Evolutionary conservation across 2,888 invertebrate species (phyloP).

Genomic region (Torymus auratus): DNA sequence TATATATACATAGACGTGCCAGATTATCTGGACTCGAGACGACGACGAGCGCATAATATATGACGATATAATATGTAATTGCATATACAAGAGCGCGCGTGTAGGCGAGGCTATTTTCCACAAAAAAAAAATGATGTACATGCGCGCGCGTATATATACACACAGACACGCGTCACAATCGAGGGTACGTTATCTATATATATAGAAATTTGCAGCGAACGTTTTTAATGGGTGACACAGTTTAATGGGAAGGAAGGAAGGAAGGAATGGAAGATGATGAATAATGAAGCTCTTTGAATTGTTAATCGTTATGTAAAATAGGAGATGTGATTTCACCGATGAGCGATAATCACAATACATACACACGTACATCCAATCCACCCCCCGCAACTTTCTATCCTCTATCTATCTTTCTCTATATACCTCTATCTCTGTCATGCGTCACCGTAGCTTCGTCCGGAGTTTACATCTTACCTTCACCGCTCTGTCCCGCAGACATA

Average conservation of each 20-base stretch:
- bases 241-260: conserved; percentile 5
- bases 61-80: too few relatives aligned
- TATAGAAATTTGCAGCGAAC: conserved; percentile 19
- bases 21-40: conserved; percentile 34
- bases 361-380: conserved; percentile 24
- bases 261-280: conserved; percentile 1
- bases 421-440: neutral
- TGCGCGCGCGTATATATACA: too few relatives aligned
- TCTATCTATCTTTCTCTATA: neutral
- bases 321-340: conserved; percentile 62
- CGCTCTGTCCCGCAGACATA: too few relatives aligned
- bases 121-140: too few relatives aligned
- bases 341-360: conserved; percentile 60
- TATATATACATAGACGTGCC: conserved; percentile 27
- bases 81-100: too few relatives aligned
- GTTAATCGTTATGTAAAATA: conserved; percentile 59
- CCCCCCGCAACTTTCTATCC: neutral
- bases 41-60: too few relatives aligned
- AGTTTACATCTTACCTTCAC: too few relatives aligned
- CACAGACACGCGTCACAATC: too few relatives aligned
- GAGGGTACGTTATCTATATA: conserved; percentile 7
- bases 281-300: conserved; percentile 34
- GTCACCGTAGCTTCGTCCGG: too few relatives aligned
- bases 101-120: conserved; percentile 45
- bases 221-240: conserved; percentile 10